phyloP scores from a whole-genome alignment of 2,888 invertebrate genomes.

The Volucella inflata region DNA sequence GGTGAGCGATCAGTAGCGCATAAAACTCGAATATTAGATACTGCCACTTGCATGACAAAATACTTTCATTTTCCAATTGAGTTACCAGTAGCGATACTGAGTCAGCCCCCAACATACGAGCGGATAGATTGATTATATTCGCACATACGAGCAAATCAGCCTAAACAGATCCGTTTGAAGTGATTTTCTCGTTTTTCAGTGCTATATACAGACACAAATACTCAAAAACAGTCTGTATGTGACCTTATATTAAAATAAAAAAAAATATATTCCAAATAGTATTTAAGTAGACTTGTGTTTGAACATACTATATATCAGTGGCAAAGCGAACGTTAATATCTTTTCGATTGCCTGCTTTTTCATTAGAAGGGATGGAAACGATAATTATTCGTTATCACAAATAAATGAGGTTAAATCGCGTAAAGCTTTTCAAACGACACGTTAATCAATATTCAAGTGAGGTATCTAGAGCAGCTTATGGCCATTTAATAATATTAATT shows the following conservation, averaged over 20 bases:
- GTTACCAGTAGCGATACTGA: conserved; percentile 36
- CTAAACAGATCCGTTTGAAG: conserved; percentile 28
- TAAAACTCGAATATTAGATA: conserved; percentile 54
- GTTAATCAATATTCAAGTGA: conserved; percentile 23
- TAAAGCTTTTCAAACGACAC: conserved; percentile 14
- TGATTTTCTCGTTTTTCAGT: conserved; percentile 41
- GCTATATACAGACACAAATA: neutral
- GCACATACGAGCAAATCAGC: conserved; percentile 14
- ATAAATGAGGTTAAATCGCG: conserved; percentile 7
- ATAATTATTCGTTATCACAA: neutral
- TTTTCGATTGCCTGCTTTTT: neutral
- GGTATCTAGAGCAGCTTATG: neutral
- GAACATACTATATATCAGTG: neutral
- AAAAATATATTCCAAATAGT: neutral
- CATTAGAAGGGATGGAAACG: neutral
- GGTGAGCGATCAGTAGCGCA: conserved; percentile 63
- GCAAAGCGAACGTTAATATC: neutral
- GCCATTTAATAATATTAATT: conserved; percentile 6
- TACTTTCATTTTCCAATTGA: conserved; percentile 70
- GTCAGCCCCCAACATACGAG: conserved; percentile 12
- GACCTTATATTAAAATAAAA: neutral
- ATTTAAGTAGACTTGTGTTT: neutral
- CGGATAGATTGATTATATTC: conserved; percentile 25
- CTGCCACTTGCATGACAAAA: conserved; percentile 72
- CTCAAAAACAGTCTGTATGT: no score